A percentile compares a stretch with the other conserved stretches of the same genome.
These are phyloP conservation scores for Gymnorhina tibicen DNA, from an alignment of 2,113 vertebrate genomes.

Conservation along the genomic window DNA sequence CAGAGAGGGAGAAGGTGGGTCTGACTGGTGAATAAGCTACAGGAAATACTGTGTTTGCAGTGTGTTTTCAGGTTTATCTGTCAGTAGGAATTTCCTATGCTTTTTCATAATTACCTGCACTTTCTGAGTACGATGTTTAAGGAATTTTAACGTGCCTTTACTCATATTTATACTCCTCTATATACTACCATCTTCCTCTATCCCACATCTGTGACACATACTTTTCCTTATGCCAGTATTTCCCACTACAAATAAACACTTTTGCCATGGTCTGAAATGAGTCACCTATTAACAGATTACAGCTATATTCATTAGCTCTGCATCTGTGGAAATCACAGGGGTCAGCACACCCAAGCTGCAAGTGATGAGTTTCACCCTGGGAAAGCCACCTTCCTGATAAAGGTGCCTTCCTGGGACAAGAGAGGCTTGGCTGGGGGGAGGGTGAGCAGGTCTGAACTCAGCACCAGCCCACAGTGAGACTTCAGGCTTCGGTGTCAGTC, in stretches of 20 bases:
- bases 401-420: neutral
- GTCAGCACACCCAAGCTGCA: slow-evolving; percentile 12
- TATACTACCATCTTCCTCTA: neutral
- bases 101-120: neutral
- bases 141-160: neutral
- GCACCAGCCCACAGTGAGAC: neutral
- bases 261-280: slow-evolving; percentile 33
- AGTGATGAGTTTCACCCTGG: slow-evolving; percentile 48
- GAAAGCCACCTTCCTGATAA: slow-evolving; percentile 28
- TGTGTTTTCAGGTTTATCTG: neutral
- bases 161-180: neutral
- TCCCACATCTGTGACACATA: neutral
- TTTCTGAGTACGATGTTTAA: neutral
- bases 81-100: neutral
- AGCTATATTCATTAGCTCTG: slow-evolving; percentile 50
- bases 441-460: neutral
- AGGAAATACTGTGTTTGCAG: neutral
- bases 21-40: neutral
- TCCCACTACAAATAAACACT: neutral
- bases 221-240: neutral
- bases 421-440: neutral
- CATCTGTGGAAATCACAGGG: slow-evolving; percentile 64
- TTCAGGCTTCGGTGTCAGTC: neutral
- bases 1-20: neutral
- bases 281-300: slow-evolving; percentile 65